Conservation (phyloP, 2,797 vertebrate species). For the Naso thynnoides region DNA sequence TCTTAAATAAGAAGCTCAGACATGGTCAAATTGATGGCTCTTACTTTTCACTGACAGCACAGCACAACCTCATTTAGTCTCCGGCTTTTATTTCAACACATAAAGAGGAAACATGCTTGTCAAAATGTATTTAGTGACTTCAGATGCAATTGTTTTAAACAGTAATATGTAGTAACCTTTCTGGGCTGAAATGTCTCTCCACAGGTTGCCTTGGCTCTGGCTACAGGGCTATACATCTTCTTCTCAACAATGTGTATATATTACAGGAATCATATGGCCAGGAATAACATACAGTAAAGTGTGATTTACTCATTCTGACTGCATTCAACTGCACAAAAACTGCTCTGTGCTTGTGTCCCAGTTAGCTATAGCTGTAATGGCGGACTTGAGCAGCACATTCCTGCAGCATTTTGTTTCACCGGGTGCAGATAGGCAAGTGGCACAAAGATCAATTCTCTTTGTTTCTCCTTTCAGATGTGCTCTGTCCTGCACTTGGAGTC, state of each 20-base stretch:
- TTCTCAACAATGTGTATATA: constrained; percentile 44
- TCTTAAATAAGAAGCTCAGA: constrained; percentile 44
- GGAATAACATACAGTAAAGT: constrained; percentile 37
- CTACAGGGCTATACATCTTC: constrained; percentile 27
- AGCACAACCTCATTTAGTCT: constrained; percentile 52
- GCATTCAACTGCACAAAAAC: constrained; percentile 24
- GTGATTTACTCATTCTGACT: constrained; percentile 44
- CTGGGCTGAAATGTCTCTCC: constrained; percentile 39
- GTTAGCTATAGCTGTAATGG: constrained; percentile 33
- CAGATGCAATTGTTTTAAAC: constrained; percentile 41
- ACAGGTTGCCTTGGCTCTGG: constrained; percentile 38
- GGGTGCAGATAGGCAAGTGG: constrained; percentile 13
- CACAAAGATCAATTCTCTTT: constrained; percentile 38
- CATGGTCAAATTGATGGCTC: constrained; percentile 35
- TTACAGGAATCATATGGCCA: constrained; percentile 53
- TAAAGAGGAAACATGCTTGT: constrained; percentile 63
- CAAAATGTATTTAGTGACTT: constrained; percentile 59
- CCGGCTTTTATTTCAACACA: constrained; percentile 43
- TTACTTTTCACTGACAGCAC: constrained; percentile 44
- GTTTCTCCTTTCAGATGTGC: constrained; percentile 40
- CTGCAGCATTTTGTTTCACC: constrained; percentile 24
- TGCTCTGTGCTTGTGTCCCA: background rate
- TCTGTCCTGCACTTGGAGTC: constrained; percentile 44
- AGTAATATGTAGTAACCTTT: constrained; percentile 37
- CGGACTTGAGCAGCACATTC: constrained; percentile 2